Evolutionary conservation across 2,797 vertebrate genomes (phyloP).

Genomic region (Rhinoraja longicauda): DNA sequence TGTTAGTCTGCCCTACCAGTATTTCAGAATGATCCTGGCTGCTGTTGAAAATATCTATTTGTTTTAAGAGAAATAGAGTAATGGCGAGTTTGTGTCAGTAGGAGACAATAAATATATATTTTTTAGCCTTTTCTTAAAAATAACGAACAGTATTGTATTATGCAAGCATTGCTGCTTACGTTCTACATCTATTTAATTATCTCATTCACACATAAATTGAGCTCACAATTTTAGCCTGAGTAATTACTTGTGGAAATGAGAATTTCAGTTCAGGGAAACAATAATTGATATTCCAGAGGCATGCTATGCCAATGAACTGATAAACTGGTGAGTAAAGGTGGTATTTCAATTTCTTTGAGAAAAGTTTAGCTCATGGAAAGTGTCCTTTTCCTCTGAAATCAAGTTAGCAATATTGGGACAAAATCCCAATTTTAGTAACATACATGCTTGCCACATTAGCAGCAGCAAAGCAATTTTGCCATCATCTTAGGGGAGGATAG

Average conservation of each 20-base stretch:
- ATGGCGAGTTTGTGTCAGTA: too few relatives aligned
- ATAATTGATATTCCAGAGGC: neutral
- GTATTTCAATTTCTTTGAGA: neutral
- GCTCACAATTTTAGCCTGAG: neutral
- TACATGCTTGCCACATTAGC: neutral
- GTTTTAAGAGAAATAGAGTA: slow-evolving; percentile 1
- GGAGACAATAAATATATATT: neutral
- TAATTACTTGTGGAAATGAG: neutral
- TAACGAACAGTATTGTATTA: neutral
- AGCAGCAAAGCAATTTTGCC: neutral
- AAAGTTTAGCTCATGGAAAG: neutral
- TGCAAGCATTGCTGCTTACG: neutral
- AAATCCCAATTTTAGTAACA: neutral
- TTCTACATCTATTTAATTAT: neutral
- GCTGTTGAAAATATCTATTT: neutral
- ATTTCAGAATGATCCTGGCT: neutral
- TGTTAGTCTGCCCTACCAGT: neutral
- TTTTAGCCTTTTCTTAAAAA: too few relatives aligned
- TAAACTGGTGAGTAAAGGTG: neutral
- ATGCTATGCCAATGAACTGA: neutral
- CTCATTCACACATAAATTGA: neutral
- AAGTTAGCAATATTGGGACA: neutral
- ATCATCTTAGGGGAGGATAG: too few relatives aligned
- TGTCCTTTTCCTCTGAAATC: neutral
- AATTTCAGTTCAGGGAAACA: neutral